These are phyloP conservation scores for Aphodius sticticus DNA, from an alignment of 2,888 invertebrate species.

Conservation along the genomic window DNA sequence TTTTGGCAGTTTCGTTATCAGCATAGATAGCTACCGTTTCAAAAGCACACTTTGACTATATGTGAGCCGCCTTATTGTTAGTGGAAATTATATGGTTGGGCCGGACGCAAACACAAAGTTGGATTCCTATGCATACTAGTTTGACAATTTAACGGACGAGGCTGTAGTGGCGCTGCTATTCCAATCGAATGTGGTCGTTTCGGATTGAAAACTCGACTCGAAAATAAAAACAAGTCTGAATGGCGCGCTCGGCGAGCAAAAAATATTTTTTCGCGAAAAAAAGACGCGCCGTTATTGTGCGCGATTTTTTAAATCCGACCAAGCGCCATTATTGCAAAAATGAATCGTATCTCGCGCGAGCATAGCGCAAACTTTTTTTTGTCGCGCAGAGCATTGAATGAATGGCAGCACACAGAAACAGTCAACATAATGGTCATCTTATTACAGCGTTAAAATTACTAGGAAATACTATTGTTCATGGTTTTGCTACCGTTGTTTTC, in stretches of 20 bases:
- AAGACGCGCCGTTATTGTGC: conserved; percentile 21
- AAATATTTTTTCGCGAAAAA: conserved; percentile 22
- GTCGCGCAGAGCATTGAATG: conserved; percentile 8
- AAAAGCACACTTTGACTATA: background rate
- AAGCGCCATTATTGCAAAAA: conserved; percentile 31
- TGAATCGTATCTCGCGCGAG: conserved; percentile 32
- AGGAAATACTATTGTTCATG: background rate
- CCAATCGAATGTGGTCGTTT: conserved; percentile 11
- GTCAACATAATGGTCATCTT: background rate
- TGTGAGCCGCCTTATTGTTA: background rate
- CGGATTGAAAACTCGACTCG: conserved; percentile 22
- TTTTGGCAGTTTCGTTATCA: background rate
- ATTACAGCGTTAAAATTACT: background rate
- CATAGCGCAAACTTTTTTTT: conserved; percentile 34
- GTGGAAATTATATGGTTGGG: background rate
- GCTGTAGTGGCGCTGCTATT: conserved; percentile 12
- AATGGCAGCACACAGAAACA: conserved; percentile 6
- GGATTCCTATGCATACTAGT: background rate
- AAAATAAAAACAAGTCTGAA: conserved; percentile 25
- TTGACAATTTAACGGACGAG: conserved; percentile 20
- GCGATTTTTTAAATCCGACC: conserved; percentile 23
- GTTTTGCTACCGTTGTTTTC: conserved; percentile 51
- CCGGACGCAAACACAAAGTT: background rate
- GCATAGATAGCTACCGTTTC: too few species aligned
- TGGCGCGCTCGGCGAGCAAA: conserved; percentile 12